These are phyloP conservation scores for Actinostola sp. DNA, from an alignment of 92 coral and sea anemone genomes.

Conservation along the genomic window DNA sequence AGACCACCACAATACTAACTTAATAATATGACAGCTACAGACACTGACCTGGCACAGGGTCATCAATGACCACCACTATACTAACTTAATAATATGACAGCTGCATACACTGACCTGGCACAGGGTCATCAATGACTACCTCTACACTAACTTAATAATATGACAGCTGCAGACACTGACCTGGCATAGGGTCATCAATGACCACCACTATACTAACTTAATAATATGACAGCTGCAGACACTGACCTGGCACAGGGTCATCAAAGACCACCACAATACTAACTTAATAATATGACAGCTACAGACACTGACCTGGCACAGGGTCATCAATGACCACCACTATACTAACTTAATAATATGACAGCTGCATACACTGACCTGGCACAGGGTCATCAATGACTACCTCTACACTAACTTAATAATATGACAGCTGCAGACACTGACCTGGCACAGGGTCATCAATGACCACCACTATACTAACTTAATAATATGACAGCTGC, in stretches of 20 bases:
- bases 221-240: neutral
- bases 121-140: slow-evolving; percentile 84
- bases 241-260: slow-evolving; percentile 88
- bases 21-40: neutral
- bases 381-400: slow-evolving; percentile 90
- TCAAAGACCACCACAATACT: too few relatives aligned
- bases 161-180: slow-evolving; percentile 16
- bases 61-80: too few relatives aligned
- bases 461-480: too few relatives aligned
- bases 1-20: too few relatives aligned
- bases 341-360: neutral
- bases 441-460: slow-evolving; percentile 92
- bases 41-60: slow-evolving; percentile 87
- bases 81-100: neutral
- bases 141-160: too few relatives aligned
- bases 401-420: too few relatives aligned
- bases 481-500: neutral
- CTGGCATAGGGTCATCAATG: slow-evolving; percentile 93
- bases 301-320: slow-evolving; percentile 78
- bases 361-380: slow-evolving; percentile 43
- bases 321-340: too few relatives aligned
- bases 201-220: too few relatives aligned
- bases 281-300: neutral
- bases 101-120: slow-evolving; percentile 69
- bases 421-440: too few relatives aligned